phyloP scores from a whole-genome alignment of 2,888 invertebrate genomes.

The Tipula lateralis region DNA sequence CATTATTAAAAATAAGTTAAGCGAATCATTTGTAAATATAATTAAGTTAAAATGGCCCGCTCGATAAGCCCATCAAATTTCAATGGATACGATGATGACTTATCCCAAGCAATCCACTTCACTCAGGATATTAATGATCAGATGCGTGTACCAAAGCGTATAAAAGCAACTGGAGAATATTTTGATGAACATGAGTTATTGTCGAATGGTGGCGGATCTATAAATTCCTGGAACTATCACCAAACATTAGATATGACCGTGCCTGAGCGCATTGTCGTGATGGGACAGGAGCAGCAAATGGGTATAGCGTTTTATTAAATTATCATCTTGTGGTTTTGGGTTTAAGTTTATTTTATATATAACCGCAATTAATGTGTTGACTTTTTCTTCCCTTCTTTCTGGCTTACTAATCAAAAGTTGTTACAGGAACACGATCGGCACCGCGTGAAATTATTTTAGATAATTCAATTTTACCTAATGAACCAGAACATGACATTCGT shows the following conservation, averaged over 20 bases:
- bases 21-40: neutral
- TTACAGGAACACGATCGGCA: conserved; percentile 72
- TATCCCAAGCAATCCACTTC: conserved; percentile 56
- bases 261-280: conserved; percentile 85
- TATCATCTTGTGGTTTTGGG: neutral
- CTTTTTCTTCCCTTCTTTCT: neutral
- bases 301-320: conserved; percentile 36
- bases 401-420: conserved; percentile 20
- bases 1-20: neutral
- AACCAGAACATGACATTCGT: conserved; percentile 63
- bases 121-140: conserved; percentile 72
- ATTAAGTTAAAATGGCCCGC: conserved; percentile 52
- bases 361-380: neutral
- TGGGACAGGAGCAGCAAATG: conserved; percentile 68
- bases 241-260: conserved; percentile 89
- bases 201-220: conserved; percentile 55
- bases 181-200: conserved; percentile 58
- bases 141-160: conserved; percentile 77
- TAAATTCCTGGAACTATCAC: conserved; percentile 60
- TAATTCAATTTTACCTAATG: conserved; percentile 69
- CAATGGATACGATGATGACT: conserved; percentile 60
- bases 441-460: conserved; percentile 82
- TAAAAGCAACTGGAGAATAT: conserved; percentile 68
- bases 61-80: conserved; percentile 59
- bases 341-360: neutral